Evolutionary conservation across 2,797 vertebrate genomes (phyloP).

Genomic region (Coreius guichenoti): DNA sequence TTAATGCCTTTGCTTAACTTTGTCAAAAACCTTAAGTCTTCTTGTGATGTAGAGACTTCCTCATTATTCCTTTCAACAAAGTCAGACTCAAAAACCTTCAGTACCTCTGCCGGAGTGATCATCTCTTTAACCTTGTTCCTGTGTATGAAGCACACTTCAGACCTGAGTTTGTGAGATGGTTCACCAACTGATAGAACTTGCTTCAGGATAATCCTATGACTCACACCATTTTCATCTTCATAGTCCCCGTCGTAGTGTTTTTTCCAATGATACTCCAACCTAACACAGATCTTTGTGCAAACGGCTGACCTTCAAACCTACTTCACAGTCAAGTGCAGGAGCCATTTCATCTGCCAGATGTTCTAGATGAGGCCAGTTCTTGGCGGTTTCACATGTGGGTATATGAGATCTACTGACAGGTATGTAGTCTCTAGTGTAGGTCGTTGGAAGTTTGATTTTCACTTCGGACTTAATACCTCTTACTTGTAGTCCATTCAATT

Average conservation of each 20-base stretch:
- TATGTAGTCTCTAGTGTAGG: constrained; percentile 41
- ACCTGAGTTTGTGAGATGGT: neutral
- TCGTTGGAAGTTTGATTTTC: constrained; percentile 36
- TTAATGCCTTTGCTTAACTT: constrained; percentile 15
- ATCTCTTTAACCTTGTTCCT: constrained; percentile 32
- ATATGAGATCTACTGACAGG: no score
- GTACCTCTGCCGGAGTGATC: constrained; percentile 28
- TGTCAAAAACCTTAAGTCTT: constrained; percentile 33
- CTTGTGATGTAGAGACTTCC: neutral
- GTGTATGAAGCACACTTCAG: neutral
- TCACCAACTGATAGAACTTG: neutral
- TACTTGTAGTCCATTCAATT: constrained; percentile 30
- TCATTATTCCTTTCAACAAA: constrained; percentile 26
- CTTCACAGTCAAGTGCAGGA: no score
- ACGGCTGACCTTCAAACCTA: neutral
- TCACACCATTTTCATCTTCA: neutral
- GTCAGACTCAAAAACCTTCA: constrained; percentile 34
- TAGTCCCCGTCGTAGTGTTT: neutral
- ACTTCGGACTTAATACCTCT: constrained; percentile 33
- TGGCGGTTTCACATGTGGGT: no score
- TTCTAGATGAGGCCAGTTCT: no score
- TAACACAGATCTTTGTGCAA: constrained; percentile 3
- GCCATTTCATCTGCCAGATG: no score
- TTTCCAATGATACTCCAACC: neutral
- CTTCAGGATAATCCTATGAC: constrained; percentile 16